Conservation (phyloP, 2,888 invertebrate species). For the Eutolmus rufibarbis region DNA sequence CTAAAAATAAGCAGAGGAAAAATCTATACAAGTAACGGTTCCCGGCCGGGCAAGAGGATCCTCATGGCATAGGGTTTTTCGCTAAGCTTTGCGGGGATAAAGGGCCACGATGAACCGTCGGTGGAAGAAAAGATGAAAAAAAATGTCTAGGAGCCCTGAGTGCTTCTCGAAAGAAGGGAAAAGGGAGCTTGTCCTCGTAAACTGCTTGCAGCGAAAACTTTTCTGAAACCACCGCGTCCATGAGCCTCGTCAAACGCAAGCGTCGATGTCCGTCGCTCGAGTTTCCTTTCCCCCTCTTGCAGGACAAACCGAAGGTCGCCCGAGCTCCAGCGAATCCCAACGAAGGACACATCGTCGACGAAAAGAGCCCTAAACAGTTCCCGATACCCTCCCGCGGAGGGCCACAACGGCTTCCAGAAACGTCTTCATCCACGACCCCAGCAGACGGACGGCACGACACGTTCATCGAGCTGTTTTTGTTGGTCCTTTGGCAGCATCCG, state of each 20-base stretch:
- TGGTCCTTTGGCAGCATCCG: background rate
- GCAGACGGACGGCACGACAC: background rate
- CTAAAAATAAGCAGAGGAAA: background rate
- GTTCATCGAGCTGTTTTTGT: background rate
- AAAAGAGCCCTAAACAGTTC: background rate
- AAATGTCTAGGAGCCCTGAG: background rate
- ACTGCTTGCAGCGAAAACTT: background rate
- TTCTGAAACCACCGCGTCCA: background rate
- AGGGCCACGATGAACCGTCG: no score
- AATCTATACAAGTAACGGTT: background rate
- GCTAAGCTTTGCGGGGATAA: no score
- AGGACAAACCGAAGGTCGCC: background rate
- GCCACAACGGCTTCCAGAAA: background rate
- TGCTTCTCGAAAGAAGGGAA: background rate
- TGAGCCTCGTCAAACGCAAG: background rate
- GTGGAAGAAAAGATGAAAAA: no score
- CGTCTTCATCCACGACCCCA: background rate
- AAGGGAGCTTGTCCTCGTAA: background rate
- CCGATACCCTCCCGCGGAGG: background rate
- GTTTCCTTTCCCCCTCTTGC: background rate
- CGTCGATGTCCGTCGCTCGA: background rate
- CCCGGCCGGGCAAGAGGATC: background rate
- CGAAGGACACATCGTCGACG: background rate
- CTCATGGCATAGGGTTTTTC: background rate
- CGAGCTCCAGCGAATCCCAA: background rate